A percentile compares a stretch with the other conserved stretches of the same genome.
phyloP scores from a whole-genome alignment of 2,113 vertebrate species.

The Xiphorhynchus elegans region DNA sequence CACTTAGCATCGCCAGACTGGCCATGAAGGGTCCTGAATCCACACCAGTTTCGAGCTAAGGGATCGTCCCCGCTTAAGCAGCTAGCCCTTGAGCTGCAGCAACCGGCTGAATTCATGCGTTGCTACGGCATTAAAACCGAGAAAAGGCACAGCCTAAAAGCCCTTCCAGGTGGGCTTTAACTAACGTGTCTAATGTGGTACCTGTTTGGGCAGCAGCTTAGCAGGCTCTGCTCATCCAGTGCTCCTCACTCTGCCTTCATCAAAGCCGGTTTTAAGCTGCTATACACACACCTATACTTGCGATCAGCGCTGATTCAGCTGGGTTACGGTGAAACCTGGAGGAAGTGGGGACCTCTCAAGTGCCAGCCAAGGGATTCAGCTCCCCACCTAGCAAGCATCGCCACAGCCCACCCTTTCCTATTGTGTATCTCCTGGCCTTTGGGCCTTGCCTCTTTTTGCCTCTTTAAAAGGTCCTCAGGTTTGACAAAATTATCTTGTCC shows the following conservation, averaged over 20 bases:
- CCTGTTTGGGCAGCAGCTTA: background rate
- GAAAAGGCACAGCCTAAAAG: background rate
- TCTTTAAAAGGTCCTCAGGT: background rate
- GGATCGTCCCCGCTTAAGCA: background rate
- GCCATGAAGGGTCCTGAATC: background rate
- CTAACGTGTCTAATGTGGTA: accelerated
- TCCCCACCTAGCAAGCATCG: background rate
- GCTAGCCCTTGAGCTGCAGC: background rate
- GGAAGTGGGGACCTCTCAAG: background rate
- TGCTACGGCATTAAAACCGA: background rate
- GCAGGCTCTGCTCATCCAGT: background rate
- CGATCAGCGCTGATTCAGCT: accelerated
- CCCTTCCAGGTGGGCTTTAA: background rate
- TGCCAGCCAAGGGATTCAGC: background rate
- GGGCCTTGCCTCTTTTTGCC: background rate
- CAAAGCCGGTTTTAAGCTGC: background rate
- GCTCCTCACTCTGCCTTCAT: background rate
- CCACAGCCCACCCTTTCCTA: background rate
- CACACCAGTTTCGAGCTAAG: accelerated
- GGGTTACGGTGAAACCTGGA: background rate
- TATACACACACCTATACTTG: accelerated
- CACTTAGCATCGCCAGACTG: accelerated
- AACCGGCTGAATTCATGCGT: accelerated
- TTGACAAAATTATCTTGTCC: background rate
- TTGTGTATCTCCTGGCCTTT: background rate